A percentile compares a stretch with the other conserved stretches of the same genome.
phyloP scores from a whole-genome alignment of 2,797 vertebrate genomes.

The Dendrocincla tyrannina region DNA sequence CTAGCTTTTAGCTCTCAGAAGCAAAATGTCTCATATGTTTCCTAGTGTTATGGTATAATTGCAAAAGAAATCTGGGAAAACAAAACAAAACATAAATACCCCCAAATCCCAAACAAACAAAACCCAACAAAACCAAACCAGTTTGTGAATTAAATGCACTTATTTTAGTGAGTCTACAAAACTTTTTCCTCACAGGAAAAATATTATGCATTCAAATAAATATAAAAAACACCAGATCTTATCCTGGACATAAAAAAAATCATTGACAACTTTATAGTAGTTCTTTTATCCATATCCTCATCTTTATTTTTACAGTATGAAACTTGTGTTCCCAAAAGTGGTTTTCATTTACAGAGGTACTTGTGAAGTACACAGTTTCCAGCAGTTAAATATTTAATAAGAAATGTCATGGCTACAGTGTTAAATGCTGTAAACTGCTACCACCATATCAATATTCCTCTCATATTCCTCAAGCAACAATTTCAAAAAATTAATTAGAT shows the following conservation, averaged over 20 bases:
- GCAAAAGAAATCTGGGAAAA: background rate
- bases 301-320: background rate
- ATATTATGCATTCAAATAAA: background rate
- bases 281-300: background rate
- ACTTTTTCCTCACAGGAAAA: background rate
- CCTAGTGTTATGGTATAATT: background rate
- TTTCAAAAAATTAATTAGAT: background rate
- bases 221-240: background rate
- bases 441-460: background rate
- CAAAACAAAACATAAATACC: no score
- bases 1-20: background rate
- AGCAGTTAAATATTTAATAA: constrained; percentile 4
- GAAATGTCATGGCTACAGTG: background rate
- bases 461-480: background rate
- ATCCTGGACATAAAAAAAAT: background rate
- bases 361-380: background rate
- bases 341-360: background rate
- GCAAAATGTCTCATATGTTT: background rate
- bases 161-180: background rate
- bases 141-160: background rate
- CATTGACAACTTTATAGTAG: background rate
- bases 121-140: background rate
- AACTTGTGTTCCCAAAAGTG: background rate
- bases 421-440: background rate
- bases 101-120: no score